phyloP scores from a whole-genome alignment of 92 coral and sea anemone genomes.

The Nematostella vectensis region DNA sequence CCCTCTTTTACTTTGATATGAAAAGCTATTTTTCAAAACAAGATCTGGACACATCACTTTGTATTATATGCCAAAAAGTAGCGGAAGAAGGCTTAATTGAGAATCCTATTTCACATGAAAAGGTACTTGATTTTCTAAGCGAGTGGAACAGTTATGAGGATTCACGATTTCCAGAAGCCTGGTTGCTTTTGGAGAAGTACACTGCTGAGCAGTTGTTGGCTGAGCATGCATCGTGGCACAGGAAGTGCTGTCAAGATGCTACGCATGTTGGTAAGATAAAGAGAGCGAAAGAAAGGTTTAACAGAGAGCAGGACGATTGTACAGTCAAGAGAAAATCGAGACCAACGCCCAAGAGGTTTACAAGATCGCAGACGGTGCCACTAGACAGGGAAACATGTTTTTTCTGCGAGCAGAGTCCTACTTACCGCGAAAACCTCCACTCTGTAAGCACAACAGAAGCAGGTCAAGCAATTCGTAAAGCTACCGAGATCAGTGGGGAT shows the following conservation, averaged over 20 bases:
- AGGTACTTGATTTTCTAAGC: not conserved
- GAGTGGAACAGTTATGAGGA: not conserved
- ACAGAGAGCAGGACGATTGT: conserved; percentile 13
- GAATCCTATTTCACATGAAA: conserved; percentile 3
- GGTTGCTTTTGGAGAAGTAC: not conserved
- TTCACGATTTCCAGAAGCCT: not conserved
- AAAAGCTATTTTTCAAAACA: not conserved
- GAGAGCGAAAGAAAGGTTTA: conserved; percentile 15
- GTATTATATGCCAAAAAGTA: not conserved
- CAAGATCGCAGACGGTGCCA: conserved; percentile 24
- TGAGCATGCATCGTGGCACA: conserved; percentile 15
- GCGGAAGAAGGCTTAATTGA: not conserved
- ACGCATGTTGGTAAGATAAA: conserved; percentile 23
- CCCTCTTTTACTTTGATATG: not conserved
- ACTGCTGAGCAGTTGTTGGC: not conserved
- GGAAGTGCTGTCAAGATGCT: conserved; percentile 18
- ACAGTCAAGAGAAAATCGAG: conserved; percentile 1
- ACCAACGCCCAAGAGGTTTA: conserved; percentile 8
- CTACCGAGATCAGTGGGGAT: conserved; percentile 20
- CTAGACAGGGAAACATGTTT: conserved; percentile 14
- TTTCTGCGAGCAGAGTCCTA: conserved; percentile 16
- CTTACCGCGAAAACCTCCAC: conserved; percentile 14
- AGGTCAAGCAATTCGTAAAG: conserved; percentile 19
- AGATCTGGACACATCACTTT: not conserved
- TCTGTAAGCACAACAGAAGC: conserved; percentile 28